A percentile compares a stretch with the other conserved stretches of the same genome.
Evolutionary conservation across 2,888 invertebrate species (phyloP).

Genomic region (Drosophila mimica): DNA sequence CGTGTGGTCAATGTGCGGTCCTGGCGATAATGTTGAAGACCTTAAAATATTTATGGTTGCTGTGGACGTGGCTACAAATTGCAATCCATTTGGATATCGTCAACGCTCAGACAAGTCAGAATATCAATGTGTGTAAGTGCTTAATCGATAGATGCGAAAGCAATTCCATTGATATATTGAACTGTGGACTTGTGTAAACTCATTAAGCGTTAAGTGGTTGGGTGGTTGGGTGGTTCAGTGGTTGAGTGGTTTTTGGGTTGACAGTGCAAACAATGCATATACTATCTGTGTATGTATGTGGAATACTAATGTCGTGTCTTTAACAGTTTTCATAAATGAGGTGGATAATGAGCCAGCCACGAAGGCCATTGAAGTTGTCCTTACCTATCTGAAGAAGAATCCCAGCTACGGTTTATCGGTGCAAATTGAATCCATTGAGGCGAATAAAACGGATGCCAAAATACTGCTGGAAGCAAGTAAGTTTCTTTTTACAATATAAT

Average conservation of each 20-base stretch:
- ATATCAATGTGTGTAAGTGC: constrained; percentile 89
- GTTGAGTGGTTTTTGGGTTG: not conserved
- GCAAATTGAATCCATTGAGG: constrained; percentile 87
- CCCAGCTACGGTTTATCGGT: constrained; percentile 88
- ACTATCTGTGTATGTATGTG: not conserved
- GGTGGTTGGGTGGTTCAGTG: constrained; percentile 2
- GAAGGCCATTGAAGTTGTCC: constrained; percentile 89
- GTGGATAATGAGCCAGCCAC: constrained; percentile 90
- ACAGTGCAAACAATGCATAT: constrained; percentile 39
- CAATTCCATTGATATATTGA: constrained; percentile 2
- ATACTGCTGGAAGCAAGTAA: constrained; percentile 89
- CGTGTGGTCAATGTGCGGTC: constrained; percentile 42
- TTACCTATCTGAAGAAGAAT: constrained; percentile 90
- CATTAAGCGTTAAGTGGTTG: constrained; percentile 44
- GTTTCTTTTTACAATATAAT: constrained; percentile 12
- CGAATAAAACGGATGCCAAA: constrained; percentile 90
- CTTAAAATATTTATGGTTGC: constrained; percentile 47
- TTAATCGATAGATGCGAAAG: constrained; percentile 33
- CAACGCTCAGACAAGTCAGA: constrained; percentile 88
- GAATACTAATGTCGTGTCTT: constrained; percentile 26
- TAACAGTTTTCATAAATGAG: constrained; percentile 88
- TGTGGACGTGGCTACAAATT: constrained; percentile 39
- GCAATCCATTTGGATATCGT: constrained; percentile 33
- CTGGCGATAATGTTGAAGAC: constrained; percentile 34
- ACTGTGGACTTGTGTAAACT: constrained; percentile 49